phyloP scores from a whole-genome alignment of 2,113 vertebrate species.

The Aegotheles bennettii region DNA sequence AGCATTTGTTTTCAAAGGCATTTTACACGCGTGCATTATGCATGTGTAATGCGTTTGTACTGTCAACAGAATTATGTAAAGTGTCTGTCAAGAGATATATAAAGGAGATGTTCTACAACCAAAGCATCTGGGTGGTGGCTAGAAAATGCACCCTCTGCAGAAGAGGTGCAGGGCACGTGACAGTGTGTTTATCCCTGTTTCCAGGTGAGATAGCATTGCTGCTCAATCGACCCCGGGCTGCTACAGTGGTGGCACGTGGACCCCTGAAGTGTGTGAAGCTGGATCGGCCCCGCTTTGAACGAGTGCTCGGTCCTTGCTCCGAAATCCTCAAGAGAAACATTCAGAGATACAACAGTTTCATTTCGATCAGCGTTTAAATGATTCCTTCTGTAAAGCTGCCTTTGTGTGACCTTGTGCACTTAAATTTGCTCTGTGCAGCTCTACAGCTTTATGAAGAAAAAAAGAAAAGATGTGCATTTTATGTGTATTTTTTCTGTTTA shows the following conservation, averaged over 20 bases:
- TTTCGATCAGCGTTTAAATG: constrained; percentile 92
- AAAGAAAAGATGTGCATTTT: constrained; percentile 43
- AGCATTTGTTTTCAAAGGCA: constrained; percentile 39
- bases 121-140: not conserved
- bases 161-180: not conserved
- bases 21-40: constrained; percentile 60
- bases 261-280: constrained; percentile 95
- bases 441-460: constrained; percentile 74
- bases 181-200: not conserved
- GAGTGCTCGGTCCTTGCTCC: constrained; percentile 93
- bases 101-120: not conserved
- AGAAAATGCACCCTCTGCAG: not conserved
- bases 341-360: constrained; percentile 98
- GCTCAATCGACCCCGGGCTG: constrained; percentile 91
- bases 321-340: constrained; percentile 98
- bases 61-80: constrained; percentile 47
- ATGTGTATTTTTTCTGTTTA: constrained; percentile 63
- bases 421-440: constrained; percentile 73
- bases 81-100: not conserved
- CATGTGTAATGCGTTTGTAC: constrained; percentile 23
- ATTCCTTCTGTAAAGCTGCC: constrained; percentile 49
- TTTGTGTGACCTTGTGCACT: constrained; percentile 77
- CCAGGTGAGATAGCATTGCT: constrained; percentile 92
- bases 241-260: constrained; percentile 91
- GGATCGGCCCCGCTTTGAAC: constrained; percentile 94